Conservation (phyloP, 1,140 invertebrate species). For the Riptortus pedestris region DNA sequence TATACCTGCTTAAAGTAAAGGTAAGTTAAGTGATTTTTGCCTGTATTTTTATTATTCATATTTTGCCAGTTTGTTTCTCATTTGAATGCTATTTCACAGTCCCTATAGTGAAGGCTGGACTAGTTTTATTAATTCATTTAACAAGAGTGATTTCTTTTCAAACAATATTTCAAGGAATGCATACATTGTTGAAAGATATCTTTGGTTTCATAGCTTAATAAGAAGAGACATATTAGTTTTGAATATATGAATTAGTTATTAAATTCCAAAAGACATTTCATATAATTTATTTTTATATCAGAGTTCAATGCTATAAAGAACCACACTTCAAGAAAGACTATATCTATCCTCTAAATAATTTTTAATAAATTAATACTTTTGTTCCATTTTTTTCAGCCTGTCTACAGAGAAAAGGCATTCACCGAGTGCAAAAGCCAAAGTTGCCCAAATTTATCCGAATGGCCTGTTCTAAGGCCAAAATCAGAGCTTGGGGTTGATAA, state of each 20-base stretch:
- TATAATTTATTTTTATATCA: too few species aligned
- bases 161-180: too few species aligned
- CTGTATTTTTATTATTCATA: neutral
- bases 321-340: too few species aligned
- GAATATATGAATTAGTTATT: too few species aligned
- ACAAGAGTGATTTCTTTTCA: too few species aligned
- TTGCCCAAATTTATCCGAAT: conserved; percentile 32
- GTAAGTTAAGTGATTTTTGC: conserved; percentile 44
- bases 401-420: conserved; percentile 29
- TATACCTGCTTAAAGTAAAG: conserved; percentile 66
- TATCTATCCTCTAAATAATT: too few species aligned
- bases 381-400: conserved; percentile 26
- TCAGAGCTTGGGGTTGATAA: neutral
- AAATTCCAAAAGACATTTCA: too few species aligned
- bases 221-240: too few species aligned
- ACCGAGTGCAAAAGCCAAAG: conserved; percentile 26
- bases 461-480: conserved; percentile 29
- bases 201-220: too few species aligned
- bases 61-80: neutral
- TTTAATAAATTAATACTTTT: neutral
- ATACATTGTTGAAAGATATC: too few species aligned
- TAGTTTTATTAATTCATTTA: too few species aligned
- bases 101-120: neutral
- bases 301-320: too few species aligned
- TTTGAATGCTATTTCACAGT: neutral